Evolutionary conservation across 2,888 invertebrate genomes (phyloP).

Genomic region (Heliconius charithonia): DNA sequence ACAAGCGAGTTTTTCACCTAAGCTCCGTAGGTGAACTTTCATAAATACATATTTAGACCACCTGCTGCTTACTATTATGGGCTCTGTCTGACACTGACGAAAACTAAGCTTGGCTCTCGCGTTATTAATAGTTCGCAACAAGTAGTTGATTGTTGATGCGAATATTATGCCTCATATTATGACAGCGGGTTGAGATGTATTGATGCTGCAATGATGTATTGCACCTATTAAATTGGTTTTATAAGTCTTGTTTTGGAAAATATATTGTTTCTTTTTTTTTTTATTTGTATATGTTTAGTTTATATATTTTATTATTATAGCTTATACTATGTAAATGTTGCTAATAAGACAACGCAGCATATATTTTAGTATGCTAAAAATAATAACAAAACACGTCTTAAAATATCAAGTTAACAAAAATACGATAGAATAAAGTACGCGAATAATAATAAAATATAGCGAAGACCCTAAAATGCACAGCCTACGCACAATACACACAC

Average conservation of each 20-base stretch:
- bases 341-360: too few relatives aligned
- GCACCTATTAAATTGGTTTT: background rate
- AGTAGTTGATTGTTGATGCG: slow-evolving; percentile 25
- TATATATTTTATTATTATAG: too few relatives aligned
- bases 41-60: slow-evolving; percentile 47
- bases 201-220: slow-evolving; percentile 4
- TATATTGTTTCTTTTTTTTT: background rate
- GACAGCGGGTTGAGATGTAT: slow-evolving; percentile 11
- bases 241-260: background rate
- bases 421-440: background rate
- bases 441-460: background rate
- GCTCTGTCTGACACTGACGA: slow-evolving; percentile 26
- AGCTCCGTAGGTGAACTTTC: slow-evolving; percentile 45
- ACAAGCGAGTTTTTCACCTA: slow-evolving; percentile 69
- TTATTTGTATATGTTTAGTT: background rate
- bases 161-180: slow-evolving; percentile 26
- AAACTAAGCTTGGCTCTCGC: slow-evolving; percentile 27
- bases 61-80: slow-evolving; percentile 36
- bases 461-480: background rate
- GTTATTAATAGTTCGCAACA: slow-evolving; percentile 27
- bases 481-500: background rate
- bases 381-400: background rate
- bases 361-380: background rate
- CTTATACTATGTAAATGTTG: too few relatives aligned
- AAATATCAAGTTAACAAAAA: background rate